Base-by-base conservation (phyloP, 2,888 invertebrate species). In the Clanis bilineata region DNA sequence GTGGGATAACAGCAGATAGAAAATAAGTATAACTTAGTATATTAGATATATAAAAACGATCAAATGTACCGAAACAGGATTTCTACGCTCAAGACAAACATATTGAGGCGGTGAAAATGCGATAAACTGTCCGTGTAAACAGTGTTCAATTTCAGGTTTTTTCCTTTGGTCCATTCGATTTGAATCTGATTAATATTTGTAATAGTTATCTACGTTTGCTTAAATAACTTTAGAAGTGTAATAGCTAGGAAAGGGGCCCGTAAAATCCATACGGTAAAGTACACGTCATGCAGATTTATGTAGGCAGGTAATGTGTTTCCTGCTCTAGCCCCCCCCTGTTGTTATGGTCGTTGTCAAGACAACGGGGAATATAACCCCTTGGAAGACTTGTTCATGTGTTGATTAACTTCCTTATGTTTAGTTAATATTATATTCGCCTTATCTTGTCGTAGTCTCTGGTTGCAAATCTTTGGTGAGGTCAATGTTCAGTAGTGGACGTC, bases 311-410 rank as follows among this genome's bases (percentile, higher is more conserved):
- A 66, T 63, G 39, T 69, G 64, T 67, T 67, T 67, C 70, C 72
- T 67, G 64, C 64, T 66, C 72, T 66, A 71, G 79, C 82, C 80
- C 80, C 78, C 82, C 80, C 80, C 78, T 83, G 77, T 78, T 77
- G 70, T 66, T 64, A 61, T 60, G 32, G 59, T 44, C 22, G 75
- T 72, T 57, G 56, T 68, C 64, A 72, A 68, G 66, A 72, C 38
- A 64, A 76, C 68, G 54, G 36, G 58, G 64, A 65, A 63, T 58
- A 45, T 57, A 61, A 64, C 66, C 64, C 60, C 58, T 66, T 60
- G 60, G 65, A 64, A 65, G 56, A 64, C 63, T 64, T 54, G 54
- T 61, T 65, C 55, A 47, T 12, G 56, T 54, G 18, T 28, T 39
- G 21, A 18, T 47, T 47, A 45, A 45, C 23, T 22, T 38, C 15